Percentiles rank a stretch among this genome's conserved stretches.
Evolutionary conservation across 2,888 invertebrate species (phyloP).

Genomic region (Coelinius sp.): DNA sequence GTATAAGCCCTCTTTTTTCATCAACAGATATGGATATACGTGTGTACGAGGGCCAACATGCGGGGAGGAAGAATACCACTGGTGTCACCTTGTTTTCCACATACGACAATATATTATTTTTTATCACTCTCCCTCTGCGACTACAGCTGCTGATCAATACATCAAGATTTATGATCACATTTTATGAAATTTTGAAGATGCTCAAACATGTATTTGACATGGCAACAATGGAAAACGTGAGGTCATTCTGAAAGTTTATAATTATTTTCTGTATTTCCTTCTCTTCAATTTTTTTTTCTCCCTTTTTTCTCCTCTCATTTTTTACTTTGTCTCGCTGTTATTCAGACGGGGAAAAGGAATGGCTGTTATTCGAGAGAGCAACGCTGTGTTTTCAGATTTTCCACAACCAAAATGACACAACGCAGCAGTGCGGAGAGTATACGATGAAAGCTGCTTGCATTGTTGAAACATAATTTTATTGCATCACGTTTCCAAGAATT

Average conservation of each 20-base stretch:
- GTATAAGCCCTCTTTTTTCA: constrained; percentile 10
- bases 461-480: too few species aligned
- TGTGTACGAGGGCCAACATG: background rate
- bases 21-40: constrained; percentile 7
- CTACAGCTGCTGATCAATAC: constrained; percentile 36
- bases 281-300: background rate
- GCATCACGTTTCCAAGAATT: too few species aligned
- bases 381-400: too few species aligned
- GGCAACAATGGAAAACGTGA: background rate
- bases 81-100: background rate
- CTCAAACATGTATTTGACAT: background rate
- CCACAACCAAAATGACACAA: too few species aligned
- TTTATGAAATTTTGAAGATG: constrained; percentile 37
- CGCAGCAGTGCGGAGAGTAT: too few species aligned
- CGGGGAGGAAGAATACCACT: background rate
- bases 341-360: too few species aligned
- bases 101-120: constrained; percentile 3
- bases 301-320: background rate
- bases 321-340: too few species aligned
- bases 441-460: too few species aligned
- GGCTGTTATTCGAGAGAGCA: too few species aligned
- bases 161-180: constrained; percentile 42
- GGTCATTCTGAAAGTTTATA: too few species aligned
- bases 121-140: background rate
- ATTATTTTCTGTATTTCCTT: too few species aligned